Percentiles rank a stretch among this genome's conserved stretches.
Evolutionary conservation across 53 echinoderm and acorn worm genomes (phyloP).

Genomic region (Apostichopus leukothele): DNA sequence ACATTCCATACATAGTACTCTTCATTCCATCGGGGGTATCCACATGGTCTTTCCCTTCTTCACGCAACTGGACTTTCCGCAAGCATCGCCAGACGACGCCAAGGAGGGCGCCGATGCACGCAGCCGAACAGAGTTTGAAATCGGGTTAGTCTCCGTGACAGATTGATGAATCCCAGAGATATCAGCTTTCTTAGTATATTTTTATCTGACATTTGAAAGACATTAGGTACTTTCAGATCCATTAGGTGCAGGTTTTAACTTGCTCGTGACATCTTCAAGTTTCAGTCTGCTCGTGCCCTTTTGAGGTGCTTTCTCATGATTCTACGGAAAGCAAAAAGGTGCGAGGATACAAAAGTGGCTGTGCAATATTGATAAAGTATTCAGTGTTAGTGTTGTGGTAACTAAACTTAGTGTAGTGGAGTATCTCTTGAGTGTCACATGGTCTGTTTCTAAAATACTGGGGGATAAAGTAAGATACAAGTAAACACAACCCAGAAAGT

Average conservation of each 20-base stretch:
- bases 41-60: slow-evolving; percentile 94
- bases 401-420: too few species aligned
- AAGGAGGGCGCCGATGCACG: slow-evolving; percentile 29
- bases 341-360: too few species aligned
- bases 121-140: slow-evolving; percentile 16
- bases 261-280: not conserved
- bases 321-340: too few species aligned
- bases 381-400: too few species aligned
- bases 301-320: too few species aligned
- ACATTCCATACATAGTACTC: slow-evolving; percentile 98
- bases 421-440: too few species aligned
- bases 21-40: slow-evolving; percentile 99
- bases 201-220: not conserved
- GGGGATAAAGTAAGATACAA: too few species aligned
- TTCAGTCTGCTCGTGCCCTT: not conserved
- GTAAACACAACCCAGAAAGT: too few species aligned
- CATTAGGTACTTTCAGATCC: not conserved
- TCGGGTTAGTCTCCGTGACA: slow-evolving; percentile 9
- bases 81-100: slow-evolving; percentile 33
- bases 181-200: not conserved
- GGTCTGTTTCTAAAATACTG: too few species aligned
- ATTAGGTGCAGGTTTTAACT: not conserved
- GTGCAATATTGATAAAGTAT: too few species aligned
- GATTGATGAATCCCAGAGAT: too few species aligned
- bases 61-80: slow-evolving; percentile 84